Conservation (phyloP, 2,113 vertebrate genomes). For the Thymallus thymallus region DNA sequence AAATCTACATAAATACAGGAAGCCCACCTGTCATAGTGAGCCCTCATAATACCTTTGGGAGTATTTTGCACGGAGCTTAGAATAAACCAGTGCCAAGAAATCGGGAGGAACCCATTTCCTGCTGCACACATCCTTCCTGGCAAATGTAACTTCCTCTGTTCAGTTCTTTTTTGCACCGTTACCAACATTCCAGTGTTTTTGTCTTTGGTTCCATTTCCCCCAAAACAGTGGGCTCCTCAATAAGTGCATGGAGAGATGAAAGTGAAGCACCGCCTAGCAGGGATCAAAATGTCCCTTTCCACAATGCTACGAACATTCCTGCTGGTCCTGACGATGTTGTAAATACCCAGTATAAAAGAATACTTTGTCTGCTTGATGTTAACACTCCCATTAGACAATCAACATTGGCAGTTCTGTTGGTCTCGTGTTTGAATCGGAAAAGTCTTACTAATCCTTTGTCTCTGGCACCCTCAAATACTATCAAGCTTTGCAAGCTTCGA, state of each 20-base stretch:
- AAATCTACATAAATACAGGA: not conserved
- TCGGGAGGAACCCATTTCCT: not conserved
- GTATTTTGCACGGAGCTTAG: not conserved
- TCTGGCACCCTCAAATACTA: constrained; percentile 50
- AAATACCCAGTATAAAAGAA: constrained; percentile 70
- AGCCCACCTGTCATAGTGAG: not conserved
- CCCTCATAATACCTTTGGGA: not conserved
- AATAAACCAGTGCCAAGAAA: not conserved
- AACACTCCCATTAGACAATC: constrained; percentile 66
- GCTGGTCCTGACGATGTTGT: constrained; percentile 58
- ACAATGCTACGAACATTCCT: constrained; percentile 45
- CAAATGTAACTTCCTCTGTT: not conserved
- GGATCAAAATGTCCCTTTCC: constrained; percentile 52
- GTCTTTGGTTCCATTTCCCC: constrained; percentile 57
- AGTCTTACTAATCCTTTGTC: constrained; percentile 43
- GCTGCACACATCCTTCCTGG: not conserved
- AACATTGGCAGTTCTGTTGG: constrained; percentile 50
- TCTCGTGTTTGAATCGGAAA: constrained; percentile 40
- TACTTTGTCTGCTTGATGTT: constrained; percentile 61
- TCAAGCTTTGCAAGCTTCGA: constrained; percentile 43
- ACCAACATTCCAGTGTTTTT: constrained; percentile 55
- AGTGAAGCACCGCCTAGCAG: constrained; percentile 48
- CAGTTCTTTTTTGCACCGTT: constrained; percentile 28
- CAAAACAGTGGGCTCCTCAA: constrained; percentile 42
- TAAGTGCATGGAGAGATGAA: constrained; percentile 64